Evolutionary conservation across 2,113 vertebrate genomes (phyloP).

Genomic region (Nipponia nippon): DNA sequence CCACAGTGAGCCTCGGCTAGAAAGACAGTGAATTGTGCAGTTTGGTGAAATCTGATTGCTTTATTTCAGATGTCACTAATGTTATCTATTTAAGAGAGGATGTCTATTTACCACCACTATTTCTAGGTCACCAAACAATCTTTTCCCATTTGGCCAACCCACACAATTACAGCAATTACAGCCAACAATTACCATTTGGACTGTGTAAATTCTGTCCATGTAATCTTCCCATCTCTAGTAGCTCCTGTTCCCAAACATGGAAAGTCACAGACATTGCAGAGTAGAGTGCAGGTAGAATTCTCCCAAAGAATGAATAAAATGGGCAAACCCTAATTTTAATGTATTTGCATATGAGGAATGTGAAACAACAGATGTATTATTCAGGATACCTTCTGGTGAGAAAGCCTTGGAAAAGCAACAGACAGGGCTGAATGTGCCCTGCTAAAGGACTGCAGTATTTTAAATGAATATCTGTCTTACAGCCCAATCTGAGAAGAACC

Average conservation of each 20-base stretch:
- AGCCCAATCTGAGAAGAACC: background rate
- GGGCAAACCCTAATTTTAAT: background rate
- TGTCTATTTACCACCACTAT: background rate
- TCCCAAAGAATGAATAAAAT: background rate
- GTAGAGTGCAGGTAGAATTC: background rate
- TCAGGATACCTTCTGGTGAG: background rate
- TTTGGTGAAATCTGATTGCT: background rate
- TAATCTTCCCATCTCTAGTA: background rate
- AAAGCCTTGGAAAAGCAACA: background rate
- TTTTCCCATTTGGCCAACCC: background rate
- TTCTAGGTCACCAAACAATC: background rate
- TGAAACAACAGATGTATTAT: background rate
- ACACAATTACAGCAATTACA: background rate
- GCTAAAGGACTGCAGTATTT: background rate
- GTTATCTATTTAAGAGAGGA: background rate
- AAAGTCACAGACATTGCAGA: background rate
- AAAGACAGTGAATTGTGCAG: background rate
- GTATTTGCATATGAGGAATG: background rate
- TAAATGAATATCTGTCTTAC: background rate
- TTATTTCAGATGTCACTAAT: background rate
- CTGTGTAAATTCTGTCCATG: background rate
- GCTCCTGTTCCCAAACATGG: background rate
- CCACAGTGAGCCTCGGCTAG: background rate
- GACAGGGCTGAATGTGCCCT: background rate
- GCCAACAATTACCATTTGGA: background rate